Percentiles rank a stretch among this genome's conserved stretches.
Conservation (phyloP, 2,888 invertebrate species). For the Himalopsyche anomala region DNA sequence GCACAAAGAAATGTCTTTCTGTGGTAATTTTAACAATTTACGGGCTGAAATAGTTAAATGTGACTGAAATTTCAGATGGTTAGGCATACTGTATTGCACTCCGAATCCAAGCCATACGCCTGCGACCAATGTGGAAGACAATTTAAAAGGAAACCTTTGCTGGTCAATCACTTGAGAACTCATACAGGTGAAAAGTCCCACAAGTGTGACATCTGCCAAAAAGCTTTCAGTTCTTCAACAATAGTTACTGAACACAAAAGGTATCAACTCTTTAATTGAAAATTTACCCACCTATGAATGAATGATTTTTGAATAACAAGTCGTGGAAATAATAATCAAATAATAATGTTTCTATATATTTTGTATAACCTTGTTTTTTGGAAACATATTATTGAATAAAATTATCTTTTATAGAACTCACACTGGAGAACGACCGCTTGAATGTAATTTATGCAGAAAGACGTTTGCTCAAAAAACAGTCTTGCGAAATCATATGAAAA, state of each 20-base stretch:
- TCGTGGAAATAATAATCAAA: too few species aligned
- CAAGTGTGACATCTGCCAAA: constrained; percentile 55
- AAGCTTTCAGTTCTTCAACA: constrained; percentile 53
- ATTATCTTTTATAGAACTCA: constrained; percentile 47
- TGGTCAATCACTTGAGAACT: constrained; percentile 56
- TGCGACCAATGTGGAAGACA: constrained; percentile 56
- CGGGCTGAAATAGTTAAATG: too few species aligned
- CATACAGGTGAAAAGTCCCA: constrained; percentile 52
- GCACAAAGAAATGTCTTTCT: too few species aligned
- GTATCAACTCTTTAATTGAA: not conserved
- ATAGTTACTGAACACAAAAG: constrained; percentile 58
- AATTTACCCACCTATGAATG: not conserved
- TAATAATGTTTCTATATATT: too few species aligned
- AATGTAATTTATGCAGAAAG: constrained; percentile 48
- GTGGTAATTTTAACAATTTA: too few species aligned
- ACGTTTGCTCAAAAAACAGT: constrained; percentile 56
- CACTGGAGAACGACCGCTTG: constrained; percentile 51
- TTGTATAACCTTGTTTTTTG: not conserved
- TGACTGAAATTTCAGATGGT: constrained; percentile 50
- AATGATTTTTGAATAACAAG: too few species aligned
- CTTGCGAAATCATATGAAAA: constrained; percentile 55
- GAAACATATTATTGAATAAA: not conserved
- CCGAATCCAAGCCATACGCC: constrained; percentile 56
- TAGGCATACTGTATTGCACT: constrained; percentile 56
- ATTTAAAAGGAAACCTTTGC: constrained; percentile 58